Base-by-base conservation (phyloP, 2,797 vertebrate genomes). In the Pelochelys cantorii region DNA sequence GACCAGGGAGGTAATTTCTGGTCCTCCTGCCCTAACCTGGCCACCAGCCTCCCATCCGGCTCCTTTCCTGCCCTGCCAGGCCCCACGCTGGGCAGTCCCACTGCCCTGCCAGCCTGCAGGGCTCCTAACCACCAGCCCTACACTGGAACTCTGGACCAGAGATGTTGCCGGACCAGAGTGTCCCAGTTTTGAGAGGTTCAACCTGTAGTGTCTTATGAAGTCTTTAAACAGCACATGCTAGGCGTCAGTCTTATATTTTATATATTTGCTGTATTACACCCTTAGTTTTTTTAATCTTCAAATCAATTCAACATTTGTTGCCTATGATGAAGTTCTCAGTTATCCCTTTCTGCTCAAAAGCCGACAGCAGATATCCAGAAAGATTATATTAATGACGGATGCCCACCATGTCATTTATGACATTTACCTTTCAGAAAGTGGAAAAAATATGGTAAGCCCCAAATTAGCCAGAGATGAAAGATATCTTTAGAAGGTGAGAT, bases 391-490 rank as follows among this genome's bases (percentile, higher is more conserved):
- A 48, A 8, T 27, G 42, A 42, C 13, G 23, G 25, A 75, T 27
- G 27, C 8, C 71, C 17, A 68, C n/a, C 31, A 10, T 68, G 4
- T 34, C 17, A 34, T 65, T 68, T 34, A 68, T 34, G n/a, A 68
- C 65, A 34, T 68, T 68, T 34, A 34, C n/a, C 65, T 68, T n/a
- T 68, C 65, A 68, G 65, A 18, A 68, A 31, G n/a, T n/a, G 8
- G 14, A 12, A n/a, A 12, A 20, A 54, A 55, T n/a, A 12, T n/a
- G 31, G 48, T 11, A 34, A 4, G 56, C 42, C 62, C 15, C 81
- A 75, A 13, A 17, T 20, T 11, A 1, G 5, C 0, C 3, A 27
- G 29, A 5, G 48, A 34, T 0, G 17, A 31, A 48, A n/a, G 13
- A 25, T 48, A 27, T 75, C 6, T 75, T 48, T 75, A 42, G 23